Conservation (phyloP, 1,140 invertebrate species). For the Glossosoma conforme region DNA sequence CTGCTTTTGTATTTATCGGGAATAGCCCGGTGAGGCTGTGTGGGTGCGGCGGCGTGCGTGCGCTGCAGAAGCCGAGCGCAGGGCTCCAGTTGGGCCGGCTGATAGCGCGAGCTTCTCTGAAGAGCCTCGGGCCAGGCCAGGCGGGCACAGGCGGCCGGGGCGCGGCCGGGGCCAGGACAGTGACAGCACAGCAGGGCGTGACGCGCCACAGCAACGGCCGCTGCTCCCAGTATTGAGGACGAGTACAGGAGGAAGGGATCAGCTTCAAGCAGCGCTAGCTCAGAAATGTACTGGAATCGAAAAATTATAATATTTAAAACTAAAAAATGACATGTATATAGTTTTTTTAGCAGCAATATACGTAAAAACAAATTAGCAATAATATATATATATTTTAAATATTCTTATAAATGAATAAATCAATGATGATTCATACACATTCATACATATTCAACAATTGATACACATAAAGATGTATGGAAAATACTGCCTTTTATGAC, state of each 20-base stretch:
- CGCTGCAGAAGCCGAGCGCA: slow-evolving; percentile 65
- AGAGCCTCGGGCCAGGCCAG: slow-evolving; percentile 64
- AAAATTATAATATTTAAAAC: too few species aligned
- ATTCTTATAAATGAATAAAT: too few species aligned
- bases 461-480: too few species aligned
- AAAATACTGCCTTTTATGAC: too few species aligned
- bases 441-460: too few species aligned
- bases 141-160: slow-evolving; percentile 50
- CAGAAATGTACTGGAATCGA: slow-evolving; percentile 71
- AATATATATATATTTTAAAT: too few species aligned
- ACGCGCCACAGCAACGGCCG: slow-evolving; percentile 75
- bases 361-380: too few species aligned
- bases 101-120: slow-evolving; percentile 62
- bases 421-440: too few species aligned
- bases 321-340: too few species aligned
- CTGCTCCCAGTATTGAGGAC: slow-evolving; percentile 80
- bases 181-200: slow-evolving; percentile 43
- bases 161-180: slow-evolving; percentile 17
- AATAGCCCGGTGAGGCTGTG: slow-evolving; percentile 73
- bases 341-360: too few species aligned
- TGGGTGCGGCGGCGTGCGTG: slow-evolving; percentile 61
- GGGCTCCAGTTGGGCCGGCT: slow-evolving; percentile 60
- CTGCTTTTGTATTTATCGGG: slow-evolving; percentile 75
- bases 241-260: slow-evolving; percentile 78
- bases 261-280: slow-evolving; percentile 79